A percentile compares a stretch with the other conserved stretches of the same genome.
phyloP scores from a whole-genome alignment of 2,888 invertebrate genomes.

The Synergus japonicus region DNA sequence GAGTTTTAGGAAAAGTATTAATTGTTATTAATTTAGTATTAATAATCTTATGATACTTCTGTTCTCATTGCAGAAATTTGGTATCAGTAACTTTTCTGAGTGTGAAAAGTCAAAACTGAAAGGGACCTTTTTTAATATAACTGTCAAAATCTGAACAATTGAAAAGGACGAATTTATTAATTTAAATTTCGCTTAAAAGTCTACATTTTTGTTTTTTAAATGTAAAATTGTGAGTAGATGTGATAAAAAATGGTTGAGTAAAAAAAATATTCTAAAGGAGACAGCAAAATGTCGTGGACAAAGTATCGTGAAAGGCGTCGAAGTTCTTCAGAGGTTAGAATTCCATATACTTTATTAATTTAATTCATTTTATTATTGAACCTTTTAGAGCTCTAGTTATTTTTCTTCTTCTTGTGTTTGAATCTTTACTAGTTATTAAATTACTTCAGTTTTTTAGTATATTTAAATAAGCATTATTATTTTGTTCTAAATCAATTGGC shows the following conservation, averaged over 20 bases:
- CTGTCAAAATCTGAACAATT: background rate
- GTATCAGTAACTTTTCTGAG: background rate
- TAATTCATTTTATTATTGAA: background rate
- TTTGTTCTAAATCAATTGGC: background rate
- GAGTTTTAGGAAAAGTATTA: background rate
- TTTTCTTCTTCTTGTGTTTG: background rate
- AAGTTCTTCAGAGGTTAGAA: conserved; percentile 35
- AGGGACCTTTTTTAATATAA: background rate
- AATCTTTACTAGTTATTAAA: no score
- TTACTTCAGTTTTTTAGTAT: no score
- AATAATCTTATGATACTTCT: background rate
- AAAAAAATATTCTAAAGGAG: background rate
- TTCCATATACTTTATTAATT: background rate
- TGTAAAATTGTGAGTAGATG: background rate
- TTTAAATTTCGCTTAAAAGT: background rate
- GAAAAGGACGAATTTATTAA: background rate
- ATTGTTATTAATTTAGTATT: background rate
- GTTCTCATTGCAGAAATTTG: background rate
- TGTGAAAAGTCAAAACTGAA: background rate
- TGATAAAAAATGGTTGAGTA: background rate
- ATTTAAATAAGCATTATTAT: no score
- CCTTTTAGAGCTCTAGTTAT: background rate
- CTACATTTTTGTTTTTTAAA: background rate
- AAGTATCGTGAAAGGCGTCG: conserved; percentile 33
- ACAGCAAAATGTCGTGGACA: conserved; percentile 21